Base-by-base conservation (phyloP, 2,113 vertebrate species). In the Macaca mulatta region DNA sequence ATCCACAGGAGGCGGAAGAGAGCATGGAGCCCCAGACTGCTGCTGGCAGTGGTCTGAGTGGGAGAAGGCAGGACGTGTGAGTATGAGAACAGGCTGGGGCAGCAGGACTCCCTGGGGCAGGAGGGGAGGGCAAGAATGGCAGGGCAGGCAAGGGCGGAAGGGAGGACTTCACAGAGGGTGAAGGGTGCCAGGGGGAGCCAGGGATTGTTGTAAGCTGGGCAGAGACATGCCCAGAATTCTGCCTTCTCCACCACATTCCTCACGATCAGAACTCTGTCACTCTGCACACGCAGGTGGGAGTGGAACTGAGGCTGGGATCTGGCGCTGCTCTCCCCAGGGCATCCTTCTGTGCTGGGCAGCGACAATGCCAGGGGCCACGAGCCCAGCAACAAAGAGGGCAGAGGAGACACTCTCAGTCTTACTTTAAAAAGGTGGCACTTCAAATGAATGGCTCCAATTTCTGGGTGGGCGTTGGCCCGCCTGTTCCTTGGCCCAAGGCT, bases 301-400 rank as follows among this genome's bases (percentile, higher is more conserved):
- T 14, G 32, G 52, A 82, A 38, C 57, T 52, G 11, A 18, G 82
- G 59, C 40, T 67, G 67, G 14, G 10, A 40, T 38, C 32, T 1
- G 17, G 38, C 11, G 43, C 40, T 59, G 75, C 52, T 30, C 16
- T 59, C 35, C 9, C 48, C 4, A 30, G 0, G 43, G 69, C 35
- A 40, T 61, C 83, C 43, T 23, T 61, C 23, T 64, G 27, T 45
- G 74, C 45, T n/a, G 25, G 32, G 55, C 23, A 72, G 64, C 0
- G 23, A 69, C 0, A 1, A 40, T 0, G 6, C 0, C 2, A 61
- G 27, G 43, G 50, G 6, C 50, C 8, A 8, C 2, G 12, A 30
- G 61, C 35, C 2, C n/a, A 32, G 91, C 0, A 2, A 16, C 18
- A 12, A n/a, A 38, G 8, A 35, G 25, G 69, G 25, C 43, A 30